Percentiles rank a stretch among this genome's conserved stretches.
Evolutionary conservation across 2,113 vertebrate genomes (phyloP).

Genomic region (Laterallus jamaicensis): DNA sequence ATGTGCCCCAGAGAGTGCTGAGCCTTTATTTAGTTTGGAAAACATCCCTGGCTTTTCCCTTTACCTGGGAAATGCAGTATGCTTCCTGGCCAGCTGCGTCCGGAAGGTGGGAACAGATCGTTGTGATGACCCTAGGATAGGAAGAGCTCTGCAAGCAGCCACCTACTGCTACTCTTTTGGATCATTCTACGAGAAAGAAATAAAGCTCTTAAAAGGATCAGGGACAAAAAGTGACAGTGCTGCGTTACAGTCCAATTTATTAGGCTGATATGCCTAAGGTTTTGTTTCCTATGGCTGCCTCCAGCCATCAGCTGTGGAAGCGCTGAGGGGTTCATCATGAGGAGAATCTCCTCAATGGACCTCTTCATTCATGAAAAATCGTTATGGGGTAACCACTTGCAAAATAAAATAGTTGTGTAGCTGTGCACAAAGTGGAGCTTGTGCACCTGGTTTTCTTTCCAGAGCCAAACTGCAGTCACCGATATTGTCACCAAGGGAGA

Average conservation of each 20-base stretch:
- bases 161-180: neutral
- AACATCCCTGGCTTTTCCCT: neutral
- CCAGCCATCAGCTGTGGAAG: neutral
- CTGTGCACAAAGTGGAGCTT: neutral
- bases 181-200: neutral
- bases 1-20: too few relatives aligned
- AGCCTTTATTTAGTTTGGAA: neutral
- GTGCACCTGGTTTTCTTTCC: neutral
- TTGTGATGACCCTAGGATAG: neutral
- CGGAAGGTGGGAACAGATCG: rapidly evolving
- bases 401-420: neutral
- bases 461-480: neutral
- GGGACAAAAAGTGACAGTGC: neutral
- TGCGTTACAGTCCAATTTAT: neutral
- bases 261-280: neutral
- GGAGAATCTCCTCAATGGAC: neutral
- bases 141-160: neutral
- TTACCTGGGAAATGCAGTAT: neutral
- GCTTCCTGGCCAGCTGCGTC: neutral
- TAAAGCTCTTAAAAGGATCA: neutral
- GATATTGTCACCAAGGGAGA: neutral
- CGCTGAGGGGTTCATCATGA: neutral
- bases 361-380: neutral
- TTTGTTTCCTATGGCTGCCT: neutral
- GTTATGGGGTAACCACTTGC: neutral